Evolutionary conservation across 2,888 invertebrate genomes (phyloP).

Genomic region (Anticlea derivata): DNA sequence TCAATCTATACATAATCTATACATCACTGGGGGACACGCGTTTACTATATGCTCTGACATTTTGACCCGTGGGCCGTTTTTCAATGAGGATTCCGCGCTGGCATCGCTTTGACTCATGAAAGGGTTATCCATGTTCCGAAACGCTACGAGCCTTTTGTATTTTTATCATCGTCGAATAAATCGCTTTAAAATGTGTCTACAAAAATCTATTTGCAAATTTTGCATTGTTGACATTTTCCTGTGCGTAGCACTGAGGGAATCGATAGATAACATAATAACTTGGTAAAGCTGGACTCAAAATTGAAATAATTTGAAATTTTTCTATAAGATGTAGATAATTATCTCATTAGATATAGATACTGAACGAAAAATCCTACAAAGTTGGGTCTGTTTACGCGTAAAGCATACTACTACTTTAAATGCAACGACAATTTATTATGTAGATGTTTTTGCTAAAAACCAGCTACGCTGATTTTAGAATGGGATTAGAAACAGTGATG

Average conservation of each 20-base stretch:
- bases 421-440: no score
- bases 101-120: slow-evolving; percentile 64
- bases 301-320: no score
- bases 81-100: slow-evolving; percentile 65
- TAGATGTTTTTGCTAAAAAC: no score
- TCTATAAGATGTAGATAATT: no score
- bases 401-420: no score
- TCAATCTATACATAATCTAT: slow-evolving; percentile 42
- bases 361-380: no score
- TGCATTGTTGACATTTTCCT: slow-evolving; percentile 17
- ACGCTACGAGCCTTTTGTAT: slow-evolving; percentile 63
- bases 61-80: slow-evolving; percentile 68
- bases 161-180: slow-evolving; percentile 70
- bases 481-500: no score
- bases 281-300: no score
- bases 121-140: slow-evolving; percentile 69
- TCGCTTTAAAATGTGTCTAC: slow-evolving; percentile 53
- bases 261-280: no score
- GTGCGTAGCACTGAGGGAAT: not conserved
- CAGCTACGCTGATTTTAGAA: no score
- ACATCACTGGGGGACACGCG: slow-evolving; percentile 45
- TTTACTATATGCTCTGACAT: slow-evolving; percentile 57
- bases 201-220: slow-evolving; percentile 32
- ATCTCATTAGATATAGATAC: no score
- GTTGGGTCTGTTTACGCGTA: no score